phyloP scores from a whole-genome alignment of 53 echinoderm and acorn worm genomes.

The Stichopus horrens region DNA sequence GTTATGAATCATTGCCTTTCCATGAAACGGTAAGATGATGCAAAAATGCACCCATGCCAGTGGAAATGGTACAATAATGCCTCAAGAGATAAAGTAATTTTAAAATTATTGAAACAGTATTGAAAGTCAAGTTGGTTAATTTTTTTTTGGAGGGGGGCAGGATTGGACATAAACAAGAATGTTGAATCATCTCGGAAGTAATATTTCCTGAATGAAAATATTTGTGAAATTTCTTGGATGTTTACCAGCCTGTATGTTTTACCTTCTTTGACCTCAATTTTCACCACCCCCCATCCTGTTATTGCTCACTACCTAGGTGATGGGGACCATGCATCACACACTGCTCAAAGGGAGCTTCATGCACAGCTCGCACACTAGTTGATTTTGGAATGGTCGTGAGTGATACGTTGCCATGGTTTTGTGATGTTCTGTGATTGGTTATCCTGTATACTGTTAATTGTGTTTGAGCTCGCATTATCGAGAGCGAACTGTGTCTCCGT shows the following conservation, averaged over 20 bases:
- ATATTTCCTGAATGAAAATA: too few species aligned
- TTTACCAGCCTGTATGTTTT: not conserved
- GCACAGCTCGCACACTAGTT: not conserved
- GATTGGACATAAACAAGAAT: too few species aligned
- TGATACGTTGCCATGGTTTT: not conserved
- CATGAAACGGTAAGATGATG: too few species aligned
- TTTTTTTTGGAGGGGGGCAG: too few species aligned
- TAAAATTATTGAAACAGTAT: too few species aligned
- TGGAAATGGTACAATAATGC: too few species aligned
- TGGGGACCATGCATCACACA: not conserved
- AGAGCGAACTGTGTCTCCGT: not conserved
- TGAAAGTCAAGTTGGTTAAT: too few species aligned
- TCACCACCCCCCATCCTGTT: not conserved
- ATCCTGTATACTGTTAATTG: not conserved
- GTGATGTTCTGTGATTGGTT: not conserved
- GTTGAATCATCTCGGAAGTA: too few species aligned
- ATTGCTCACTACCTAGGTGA: not conserved
- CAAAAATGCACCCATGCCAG: too few species aligned
- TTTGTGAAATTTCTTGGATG: not conserved
- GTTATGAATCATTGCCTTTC: too few species aligned
- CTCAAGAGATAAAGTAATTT: too few species aligned
- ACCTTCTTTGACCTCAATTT: not conserved
- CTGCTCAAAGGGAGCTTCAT: not conserved
- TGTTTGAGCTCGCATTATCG: not conserved
- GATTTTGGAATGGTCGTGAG: not conserved